A percentile compares a stretch with the other conserved stretches of the same genome.
Evolutionary conservation across 2,797 vertebrate species (phyloP).

Genomic region (Hippopotamyrus pictus): DNA sequence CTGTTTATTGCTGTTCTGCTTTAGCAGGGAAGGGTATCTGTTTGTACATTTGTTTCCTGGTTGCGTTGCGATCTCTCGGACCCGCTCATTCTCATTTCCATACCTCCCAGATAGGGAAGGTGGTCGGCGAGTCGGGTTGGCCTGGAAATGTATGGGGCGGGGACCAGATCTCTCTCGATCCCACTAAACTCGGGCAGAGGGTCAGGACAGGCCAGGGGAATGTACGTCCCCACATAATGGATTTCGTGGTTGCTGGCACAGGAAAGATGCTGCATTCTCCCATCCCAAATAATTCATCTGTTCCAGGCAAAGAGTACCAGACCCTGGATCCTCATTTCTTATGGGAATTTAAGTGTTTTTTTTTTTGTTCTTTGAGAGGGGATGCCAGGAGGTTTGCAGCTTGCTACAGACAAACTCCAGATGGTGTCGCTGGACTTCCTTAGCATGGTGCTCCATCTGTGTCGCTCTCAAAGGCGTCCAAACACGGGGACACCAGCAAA

Average conservation of each 20-base stretch:
- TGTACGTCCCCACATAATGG: slow-evolving; percentile 1
- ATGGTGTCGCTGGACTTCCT: slow-evolving; percentile 11
- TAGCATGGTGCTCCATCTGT: neutral
- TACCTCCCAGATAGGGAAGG: neutral
- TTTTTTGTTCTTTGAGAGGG: neutral
- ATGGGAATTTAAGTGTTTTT: slow-evolving; percentile 17
- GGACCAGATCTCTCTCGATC: neutral
- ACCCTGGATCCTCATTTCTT: slow-evolving; percentile 3
- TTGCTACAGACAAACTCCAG: slow-evolving; percentile 18
- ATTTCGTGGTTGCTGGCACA: slow-evolving; percentile 12
- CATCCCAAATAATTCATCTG: slow-evolving; percentile 7
- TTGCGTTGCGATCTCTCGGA: neutral
- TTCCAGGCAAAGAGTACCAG: slow-evolving; percentile 9
- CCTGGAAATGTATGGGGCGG: neutral
- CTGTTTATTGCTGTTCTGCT: neutral
- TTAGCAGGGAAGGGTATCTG: neutral
- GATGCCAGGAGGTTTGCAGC: slow-evolving; percentile 15
- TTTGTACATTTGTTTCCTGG: neutral
- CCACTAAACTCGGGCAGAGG: neutral
- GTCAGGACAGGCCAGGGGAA: neutral
- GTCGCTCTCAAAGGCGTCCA: neutral
- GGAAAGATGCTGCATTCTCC: slow-evolving; percentile 7
- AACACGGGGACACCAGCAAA: neutral
- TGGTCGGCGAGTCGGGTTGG: neutral
- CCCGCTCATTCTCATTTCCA: neutral